Evolutionary conservation across 2,888 invertebrate genomes (phyloP).

Genomic region (Plusia festucae): DNA sequence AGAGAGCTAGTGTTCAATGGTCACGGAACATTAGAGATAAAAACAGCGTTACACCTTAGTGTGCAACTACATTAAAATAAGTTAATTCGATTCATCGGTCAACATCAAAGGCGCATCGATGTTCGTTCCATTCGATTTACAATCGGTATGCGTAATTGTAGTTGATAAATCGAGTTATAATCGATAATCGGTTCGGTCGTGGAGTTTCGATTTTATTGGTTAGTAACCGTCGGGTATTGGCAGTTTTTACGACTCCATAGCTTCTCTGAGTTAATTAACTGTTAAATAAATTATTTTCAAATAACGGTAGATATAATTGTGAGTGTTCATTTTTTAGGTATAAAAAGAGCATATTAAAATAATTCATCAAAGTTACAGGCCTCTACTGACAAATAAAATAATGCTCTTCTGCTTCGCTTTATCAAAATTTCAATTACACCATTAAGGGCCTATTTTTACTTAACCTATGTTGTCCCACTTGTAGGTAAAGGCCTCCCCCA

Average conservation of each 20-base stretch:
- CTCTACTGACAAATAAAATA: background rate
- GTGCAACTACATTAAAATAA: conserved; percentile 36
- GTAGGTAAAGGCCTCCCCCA: no score
- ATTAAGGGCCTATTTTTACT: no score
- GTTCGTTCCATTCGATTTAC: conserved; percentile 60
- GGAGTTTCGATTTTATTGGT: conserved; percentile 29
- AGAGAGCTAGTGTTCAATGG: background rate
- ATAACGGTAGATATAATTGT: background rate
- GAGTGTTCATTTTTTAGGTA: background rate
- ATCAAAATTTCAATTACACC: no score
- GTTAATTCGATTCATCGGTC: conserved; percentile 64
- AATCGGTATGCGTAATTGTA: conserved; percentile 69
- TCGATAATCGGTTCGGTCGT: conserved; percentile 62
- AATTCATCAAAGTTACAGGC: background rate
- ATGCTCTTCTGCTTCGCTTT: background rate
- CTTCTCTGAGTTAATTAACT: background rate
- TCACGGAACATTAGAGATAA: background rate
- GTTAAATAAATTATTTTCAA: background rate
- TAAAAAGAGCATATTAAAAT: background rate
- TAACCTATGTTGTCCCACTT: no score
- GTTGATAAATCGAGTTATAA: conserved; percentile 65
- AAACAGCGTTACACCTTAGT: conserved; percentile 41
- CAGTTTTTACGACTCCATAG: background rate
- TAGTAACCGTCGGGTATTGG: conserved; percentile 31
- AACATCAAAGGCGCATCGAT: conserved; percentile 75